Evolutionary conservation across 1,140 invertebrate species (phyloP), one percentile per base, ranked within the genome.

Genomic region (Diprion similis): DNA sequence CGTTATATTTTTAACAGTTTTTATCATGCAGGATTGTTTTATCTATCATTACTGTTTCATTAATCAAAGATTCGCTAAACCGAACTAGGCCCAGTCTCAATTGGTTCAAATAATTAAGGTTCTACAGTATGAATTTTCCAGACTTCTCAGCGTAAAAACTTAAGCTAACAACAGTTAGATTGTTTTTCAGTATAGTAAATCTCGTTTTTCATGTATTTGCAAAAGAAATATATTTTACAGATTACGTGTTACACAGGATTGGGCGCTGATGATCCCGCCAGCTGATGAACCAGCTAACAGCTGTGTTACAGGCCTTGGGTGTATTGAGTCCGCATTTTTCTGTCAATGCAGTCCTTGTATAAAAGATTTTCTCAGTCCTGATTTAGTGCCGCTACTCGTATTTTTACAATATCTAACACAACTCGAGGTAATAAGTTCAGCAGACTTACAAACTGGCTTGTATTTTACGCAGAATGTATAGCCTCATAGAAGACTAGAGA

Each of bases 401-500:
- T 93, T 94, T 73, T 88, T 97, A 66, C 94, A 97, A 84, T 98
- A 97, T 87, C 91, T 98, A 65, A 94, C 91, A 13, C 96, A 97
- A 88, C 88, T 94, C 0, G 96, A 97, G 89, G 93, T 94, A 84
- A 77, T 76, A 65, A 65, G 45, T 10, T 9, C 59, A 75, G 65
- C 59, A 24, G 24, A 37, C 24, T 37, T 37, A 65, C 69, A 18
- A 65, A 47, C n/a, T 66, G 67, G 19, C 8, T 68, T 19, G 13
- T 10, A 15, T 73, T 71, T 15, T 47, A 72, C 64, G 48, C 1
- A 37, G 24, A 37, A 37, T 37, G 24, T 37, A 37, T 6, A 37
- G 24, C 24, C 24, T 37, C 6, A 37, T 37, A 6, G 24, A 37
- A 6, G 6, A 37, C 70, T 1, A 1, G 51, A 48, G 13, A 18